Evolutionary conservation across 2,113 vertebrate species (phyloP).

Genomic region (Sinosuthora webbiana): DNA sequence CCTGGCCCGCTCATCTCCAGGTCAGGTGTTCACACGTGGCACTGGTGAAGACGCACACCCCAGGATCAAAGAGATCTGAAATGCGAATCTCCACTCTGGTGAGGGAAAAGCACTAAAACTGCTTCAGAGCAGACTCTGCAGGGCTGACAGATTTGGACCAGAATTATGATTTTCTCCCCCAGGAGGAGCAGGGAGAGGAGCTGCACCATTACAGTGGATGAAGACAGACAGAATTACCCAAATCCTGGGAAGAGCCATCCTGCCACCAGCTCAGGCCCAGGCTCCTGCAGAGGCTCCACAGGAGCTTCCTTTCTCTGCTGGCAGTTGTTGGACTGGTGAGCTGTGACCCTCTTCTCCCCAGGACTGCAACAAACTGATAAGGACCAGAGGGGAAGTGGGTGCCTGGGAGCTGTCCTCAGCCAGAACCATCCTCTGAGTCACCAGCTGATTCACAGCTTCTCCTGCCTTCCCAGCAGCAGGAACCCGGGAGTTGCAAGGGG

Average conservation of each 20-base stretch:
- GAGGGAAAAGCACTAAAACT: not conserved
- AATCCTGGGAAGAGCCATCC: not conserved
- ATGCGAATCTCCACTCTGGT: accelerated
- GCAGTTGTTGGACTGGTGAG: not conserved
- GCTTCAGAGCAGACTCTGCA: not conserved
- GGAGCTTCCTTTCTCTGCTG: not conserved
- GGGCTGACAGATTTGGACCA: not conserved
- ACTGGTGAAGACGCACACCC: not conserved
- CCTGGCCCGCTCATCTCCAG: not conserved
- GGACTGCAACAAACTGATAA: not conserved
- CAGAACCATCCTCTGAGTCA: slow-evolving; percentile 21
- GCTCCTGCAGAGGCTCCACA: not conserved
- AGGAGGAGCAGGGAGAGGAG: not conserved
- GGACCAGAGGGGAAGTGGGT: not conserved
- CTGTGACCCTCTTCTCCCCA: not conserved
- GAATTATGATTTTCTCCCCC: not conserved
- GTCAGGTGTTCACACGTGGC: accelerated
- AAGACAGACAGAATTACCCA: not conserved
- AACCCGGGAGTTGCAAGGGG: not conserved
- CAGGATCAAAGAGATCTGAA: not conserved
- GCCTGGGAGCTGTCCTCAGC: not conserved
- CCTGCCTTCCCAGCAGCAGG: not conserved
- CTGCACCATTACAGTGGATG: not conserved
- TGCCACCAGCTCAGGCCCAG: not conserved
- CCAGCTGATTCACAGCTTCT: not conserved